Base-by-base conservation (phyloP, 2,888 invertebrate species). In the Pristionchus exspectatus region DNA sequence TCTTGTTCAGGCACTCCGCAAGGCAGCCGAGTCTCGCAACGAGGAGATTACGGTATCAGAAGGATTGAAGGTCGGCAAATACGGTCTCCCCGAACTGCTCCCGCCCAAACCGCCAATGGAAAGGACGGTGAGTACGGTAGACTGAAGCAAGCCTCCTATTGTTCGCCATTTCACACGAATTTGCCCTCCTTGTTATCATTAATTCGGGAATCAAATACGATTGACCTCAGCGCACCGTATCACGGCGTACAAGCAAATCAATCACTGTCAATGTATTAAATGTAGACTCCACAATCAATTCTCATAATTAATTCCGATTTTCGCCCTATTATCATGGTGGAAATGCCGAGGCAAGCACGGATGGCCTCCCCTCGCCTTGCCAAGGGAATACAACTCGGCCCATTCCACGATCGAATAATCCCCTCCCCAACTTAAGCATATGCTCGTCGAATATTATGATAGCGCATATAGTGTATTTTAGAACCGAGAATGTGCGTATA, bases 81-180 rank as follows among this genome's bases (percentile, higher is more conserved):
- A 81, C 50, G 81, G 81, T 33, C 44, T 81, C 14, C 81, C 81
- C 38, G 81, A 44, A 27, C 27, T 81, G 81, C 81, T 21, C 12
- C 54, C 81, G 50, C 50, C 50, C 50, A 27, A 16, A 14, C 81
- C 81, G 0, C 81, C 81, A 27, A 24, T 81, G 24, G 54, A 54
- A 10, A 44, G 44, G 2, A 81, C 44, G 44, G 81, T 81, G 16
- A 44, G 50, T 24, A 81, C 18, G 10, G 81, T 38, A 50, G 5
- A 50, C 14, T 38, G 24, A 9, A 5, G 33, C 18, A 9, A 38
- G 2, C 4, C 9, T 38, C 7, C 9, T 44, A 44, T 44, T 9
- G 9, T 9, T 50, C 9, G 10, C 44, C 12, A 0, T 50, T 9
- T 50, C 44, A 9, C 44, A 3, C 44, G 12, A 50, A 50, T 50